Base-by-base conservation (phyloP, 2,797 vertebrate genomes). In the Pitangus sulphuratus region DNA sequence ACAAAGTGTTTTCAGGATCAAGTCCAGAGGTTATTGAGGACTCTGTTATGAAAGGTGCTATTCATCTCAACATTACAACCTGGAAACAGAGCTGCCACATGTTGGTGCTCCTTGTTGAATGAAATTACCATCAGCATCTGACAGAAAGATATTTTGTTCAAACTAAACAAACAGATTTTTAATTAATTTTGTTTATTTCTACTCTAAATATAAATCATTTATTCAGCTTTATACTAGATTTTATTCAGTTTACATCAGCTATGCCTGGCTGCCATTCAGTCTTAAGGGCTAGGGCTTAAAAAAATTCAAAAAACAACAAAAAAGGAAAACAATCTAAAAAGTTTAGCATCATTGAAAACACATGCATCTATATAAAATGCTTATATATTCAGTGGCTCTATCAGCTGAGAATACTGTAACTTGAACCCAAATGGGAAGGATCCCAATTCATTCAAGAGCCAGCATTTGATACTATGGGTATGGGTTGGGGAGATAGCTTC, bases 211-310 rank as follows among this genome's bases (percentile, higher is more conserved):
- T 58, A 95, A 97, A 94, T 90, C 9, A 80, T 92, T 97, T 96
- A 87, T 95, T 87, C 22, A 5, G 44, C 84, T 95, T 94, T 93
- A 91, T 70, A 76, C 94, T 94, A 86, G 90, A 82, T 90, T 96
- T 96, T 94, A 96, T 95, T 97, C 83, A 35, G 95, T 97, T 97
- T 93, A 89, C 91, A 96, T 97, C 95, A 97, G 96, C 90, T 97
- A 11, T 84, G 79, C 75, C 97, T 98, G 98, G 98, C 98, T 98
- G 98, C 97, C 98, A 92, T 98, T 98, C 97, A 98, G 97, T 97
- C 97, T 98, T 97, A 94, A 83, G 84, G 81, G 71, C 70, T 96
- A 95, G 61, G 31, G 15, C n/a, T 94, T 86, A 68, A 95, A 78
- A 93, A 93, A 87, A 58, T 18, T 50, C 0, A 22, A 70, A 71